Percentiles rank a stretch among this genome's conserved stretches.
phyloP scores from a whole-genome alignment of 2,113 vertebrate species.

The human region GRCh38 chr3:7346501-7347000 shows the following conservation, averaged over 20 bases:
- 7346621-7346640: background rate
- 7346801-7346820: background rate
- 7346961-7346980: background rate
- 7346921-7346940: background rate
- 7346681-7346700: background rate
- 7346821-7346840: background rate
- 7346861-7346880: background rate
- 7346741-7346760: background rate
- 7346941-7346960: background rate
- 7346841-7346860: background rate
- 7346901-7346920: background rate
- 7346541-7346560: background rate
- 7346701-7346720: background rate
- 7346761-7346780: background rate
- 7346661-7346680: background rate
- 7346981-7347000: background rate
- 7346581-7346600: background rate
- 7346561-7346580: background rate
- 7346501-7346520: background rate
- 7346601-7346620: conserved; percentile 6
- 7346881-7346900: background rate
- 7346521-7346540: background rate
- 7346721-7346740: background rate
- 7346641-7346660: background rate
- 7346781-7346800: background rate